phyloP scores from a whole-genome alignment of 2,113 vertebrate genomes.

The Psittacula cyanocephala region DNA sequence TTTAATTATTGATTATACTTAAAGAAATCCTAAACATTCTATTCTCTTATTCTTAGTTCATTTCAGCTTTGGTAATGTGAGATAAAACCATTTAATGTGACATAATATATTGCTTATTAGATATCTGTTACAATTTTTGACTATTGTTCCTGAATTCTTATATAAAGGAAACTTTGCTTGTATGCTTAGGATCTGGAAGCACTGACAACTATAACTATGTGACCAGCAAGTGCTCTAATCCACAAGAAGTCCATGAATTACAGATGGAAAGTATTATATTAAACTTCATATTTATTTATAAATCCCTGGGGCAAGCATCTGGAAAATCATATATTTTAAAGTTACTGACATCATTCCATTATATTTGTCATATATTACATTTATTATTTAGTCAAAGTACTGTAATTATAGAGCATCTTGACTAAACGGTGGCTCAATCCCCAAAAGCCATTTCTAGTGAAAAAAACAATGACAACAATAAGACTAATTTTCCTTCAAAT shows the following conservation, averaged over 20 bases:
- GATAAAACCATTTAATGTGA: neutral
- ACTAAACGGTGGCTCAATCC: neutral
- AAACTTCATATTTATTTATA: neutral
- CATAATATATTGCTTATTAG: neutral
- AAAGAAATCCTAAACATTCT: neutral
- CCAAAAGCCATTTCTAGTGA: neutral
- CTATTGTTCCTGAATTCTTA: neutral
- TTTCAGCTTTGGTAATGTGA: neutral
- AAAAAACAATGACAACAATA: neutral
- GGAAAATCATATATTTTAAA: neutral
- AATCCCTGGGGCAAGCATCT: neutral
- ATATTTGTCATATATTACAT: neutral
- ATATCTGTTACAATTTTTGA: neutral
- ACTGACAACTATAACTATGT: neutral
- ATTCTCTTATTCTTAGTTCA: neutral
- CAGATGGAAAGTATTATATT: neutral
- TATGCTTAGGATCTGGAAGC: neutral
- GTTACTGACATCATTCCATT: neutral
- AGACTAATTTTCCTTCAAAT: neutral
- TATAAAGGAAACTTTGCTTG: neutral
- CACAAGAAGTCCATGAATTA: neutral
- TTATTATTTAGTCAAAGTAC: neutral
- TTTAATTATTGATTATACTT: neutral
- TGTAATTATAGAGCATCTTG: neutral
- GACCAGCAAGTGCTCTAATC: neutral